These are phyloP conservation scores for Siderastrea radians DNA, from an alignment of 92 coral and sea anemone genomes.

Conservation along the genomic window DNA sequence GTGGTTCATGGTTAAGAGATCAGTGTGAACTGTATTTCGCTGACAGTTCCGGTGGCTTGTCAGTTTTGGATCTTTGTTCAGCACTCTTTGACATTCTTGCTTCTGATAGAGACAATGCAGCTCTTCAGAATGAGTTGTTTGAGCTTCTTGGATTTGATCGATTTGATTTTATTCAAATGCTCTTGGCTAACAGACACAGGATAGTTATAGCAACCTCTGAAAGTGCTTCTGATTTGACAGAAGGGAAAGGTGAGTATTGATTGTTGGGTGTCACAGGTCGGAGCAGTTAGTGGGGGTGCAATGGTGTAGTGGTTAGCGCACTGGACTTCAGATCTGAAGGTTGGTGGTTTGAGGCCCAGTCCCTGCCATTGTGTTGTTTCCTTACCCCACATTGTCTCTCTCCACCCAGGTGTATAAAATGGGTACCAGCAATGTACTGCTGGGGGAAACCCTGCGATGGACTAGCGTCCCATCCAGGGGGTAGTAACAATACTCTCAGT, in stretches of 20 bases:
- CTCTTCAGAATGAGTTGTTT: slow-evolving; percentile 92
- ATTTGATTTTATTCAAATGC: slow-evolving; percentile 88
- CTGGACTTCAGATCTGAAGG: no score
- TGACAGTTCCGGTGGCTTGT: slow-evolving; percentile 60
- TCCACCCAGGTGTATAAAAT: no score
- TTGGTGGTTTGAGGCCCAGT: no score
- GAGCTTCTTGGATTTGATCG: slow-evolving; percentile 98
- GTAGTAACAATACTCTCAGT: no score
- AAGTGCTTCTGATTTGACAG: slow-evolving; percentile 20
- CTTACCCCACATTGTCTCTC: no score
- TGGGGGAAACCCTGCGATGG: no score
- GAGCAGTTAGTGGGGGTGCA: no score
- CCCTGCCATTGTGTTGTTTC: no score
- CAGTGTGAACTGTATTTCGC: slow-evolving; percentile 84
- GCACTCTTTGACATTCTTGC: slow-evolving; percentile 96
- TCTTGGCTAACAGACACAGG: slow-evolving; percentile 76
- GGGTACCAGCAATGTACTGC: no score
- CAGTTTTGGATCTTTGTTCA: slow-evolving; percentile 88
- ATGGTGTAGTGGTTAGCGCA: no score
- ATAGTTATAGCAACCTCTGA: slow-evolving; percentile 60
- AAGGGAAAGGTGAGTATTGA: slow-evolving; percentile 1
- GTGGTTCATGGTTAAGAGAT: slow-evolving; percentile 81
- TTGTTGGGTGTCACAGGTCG: neutral
- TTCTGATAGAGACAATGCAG: slow-evolving; percentile 86
- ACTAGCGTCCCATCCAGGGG: no score